A percentile compares a stretch with the other conserved stretches of the same genome.
Conservation (phyloP, 1,140 invertebrate species). For the Rhizoglyphus robini region DNA sequence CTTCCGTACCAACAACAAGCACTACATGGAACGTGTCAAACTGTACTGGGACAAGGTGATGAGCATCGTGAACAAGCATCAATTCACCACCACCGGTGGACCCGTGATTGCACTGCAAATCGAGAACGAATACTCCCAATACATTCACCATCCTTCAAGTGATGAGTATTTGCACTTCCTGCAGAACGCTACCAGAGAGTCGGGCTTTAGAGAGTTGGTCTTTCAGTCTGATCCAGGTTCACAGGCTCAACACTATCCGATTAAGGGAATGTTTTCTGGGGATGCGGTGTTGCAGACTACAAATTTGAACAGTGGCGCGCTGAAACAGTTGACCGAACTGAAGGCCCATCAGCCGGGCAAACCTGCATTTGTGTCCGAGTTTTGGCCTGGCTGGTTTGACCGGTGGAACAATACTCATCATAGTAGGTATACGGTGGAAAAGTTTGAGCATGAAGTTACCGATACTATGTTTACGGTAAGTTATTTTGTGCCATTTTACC, state of each 20-base stretch:
- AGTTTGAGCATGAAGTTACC: constrained; percentile 24
- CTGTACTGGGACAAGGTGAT: not conserved
- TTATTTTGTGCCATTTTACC: no score
- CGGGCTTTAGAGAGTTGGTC: not conserved
- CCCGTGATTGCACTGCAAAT: no score
- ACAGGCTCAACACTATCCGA: not conserved
- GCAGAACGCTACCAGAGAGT: not conserved
- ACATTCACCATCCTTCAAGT: no score
- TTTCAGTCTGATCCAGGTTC: not conserved
- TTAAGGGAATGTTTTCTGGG: not conserved
- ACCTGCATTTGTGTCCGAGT: no score
- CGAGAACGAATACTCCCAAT: constrained; percentile 24
- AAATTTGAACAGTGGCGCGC: not conserved
- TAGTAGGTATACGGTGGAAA: constrained; percentile 14
- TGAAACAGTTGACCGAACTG: not conserved
- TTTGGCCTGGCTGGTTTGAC: no score
- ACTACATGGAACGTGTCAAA: constrained; percentile 29
- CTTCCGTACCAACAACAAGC: constrained; percentile 20
- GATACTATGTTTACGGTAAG: constrained; percentile 27
- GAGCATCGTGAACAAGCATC: not conserved
- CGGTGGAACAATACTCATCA: constrained; percentile 29
- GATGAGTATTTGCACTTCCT: not conserved
- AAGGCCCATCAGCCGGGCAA: constrained; percentile 27
- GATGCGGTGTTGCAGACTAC: not conserved
- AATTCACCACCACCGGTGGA: constrained; percentile 28